A percentile compares a stretch with the other conserved stretches of the same genome.
These are phyloP conservation scores for Prunella fulvescens DNA, from an alignment of 2,113 vertebrate species.

Conservation along the genomic window DNA sequence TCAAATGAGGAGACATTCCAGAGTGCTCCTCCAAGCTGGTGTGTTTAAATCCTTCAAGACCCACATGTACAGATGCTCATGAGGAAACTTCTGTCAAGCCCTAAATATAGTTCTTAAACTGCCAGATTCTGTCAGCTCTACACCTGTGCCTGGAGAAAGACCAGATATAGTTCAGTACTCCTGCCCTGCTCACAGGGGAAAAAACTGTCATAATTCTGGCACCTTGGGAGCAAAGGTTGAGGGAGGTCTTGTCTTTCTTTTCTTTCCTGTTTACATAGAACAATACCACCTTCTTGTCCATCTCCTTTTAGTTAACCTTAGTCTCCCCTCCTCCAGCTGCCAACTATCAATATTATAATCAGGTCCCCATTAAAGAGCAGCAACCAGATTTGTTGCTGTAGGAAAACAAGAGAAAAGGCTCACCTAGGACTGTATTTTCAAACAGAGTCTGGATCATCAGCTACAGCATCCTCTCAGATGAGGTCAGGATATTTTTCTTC, in stretches of 20 bases:
- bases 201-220: neutral
- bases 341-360: neutral
- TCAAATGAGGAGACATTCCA: neutral
- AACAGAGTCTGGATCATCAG: neutral
- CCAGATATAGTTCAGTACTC: neutral
- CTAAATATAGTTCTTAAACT: neutral
- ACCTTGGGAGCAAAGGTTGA: neutral
- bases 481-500: neutral
- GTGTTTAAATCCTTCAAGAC: neutral
- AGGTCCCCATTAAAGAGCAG: neutral
- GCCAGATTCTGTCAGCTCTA: neutral
- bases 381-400: neutral
- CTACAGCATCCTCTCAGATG: neutral
- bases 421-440: neutral
- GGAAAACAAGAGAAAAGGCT: neutral
- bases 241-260: neutral
- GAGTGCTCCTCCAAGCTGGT: fast-evolving
- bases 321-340: neutral
- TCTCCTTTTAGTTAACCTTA: neutral
- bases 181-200: neutral
- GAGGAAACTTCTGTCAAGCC: neutral
- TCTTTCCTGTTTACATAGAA: neutral
- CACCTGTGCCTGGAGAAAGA: neutral
- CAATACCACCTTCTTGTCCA: neutral
- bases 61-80: fast-evolving